Percentiles rank a stretch among this genome's conserved stretches.
Conservation (phyloP, 2,797 vertebrate genomes). For the Spinus olivaceus region DNA sequence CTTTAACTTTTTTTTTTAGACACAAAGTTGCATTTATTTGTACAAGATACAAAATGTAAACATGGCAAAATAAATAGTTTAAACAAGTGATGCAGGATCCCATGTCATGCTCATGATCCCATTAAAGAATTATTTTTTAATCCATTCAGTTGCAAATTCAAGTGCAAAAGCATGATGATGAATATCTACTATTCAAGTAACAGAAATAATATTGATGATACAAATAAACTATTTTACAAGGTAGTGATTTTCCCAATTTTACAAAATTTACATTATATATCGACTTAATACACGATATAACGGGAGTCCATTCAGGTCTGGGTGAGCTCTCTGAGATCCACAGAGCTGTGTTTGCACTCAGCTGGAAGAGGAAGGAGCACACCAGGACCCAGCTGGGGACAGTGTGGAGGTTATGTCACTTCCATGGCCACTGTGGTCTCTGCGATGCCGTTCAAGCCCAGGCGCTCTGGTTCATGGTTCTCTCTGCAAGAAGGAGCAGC, state of each 20-base stretch:
- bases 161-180: conserved; percentile 95
- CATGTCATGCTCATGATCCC: conserved; percentile 92
- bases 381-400: conserved; percentile 55
- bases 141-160: conserved; percentile 91
- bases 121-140: conserved; percentile 86
- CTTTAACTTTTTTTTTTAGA: conserved; percentile 84
- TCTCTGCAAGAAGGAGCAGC: conserved; percentile 75
- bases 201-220: conserved; percentile 96
- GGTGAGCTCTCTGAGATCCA: conserved; percentile 72
- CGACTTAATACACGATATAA: conserved; percentile 81
- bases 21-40: conserved; percentile 93
- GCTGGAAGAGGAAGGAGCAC: conserved; percentile 66
- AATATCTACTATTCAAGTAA: conserved; percentile 94
- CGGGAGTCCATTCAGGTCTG: conserved; percentile 79
- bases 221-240: conserved; percentile 97
- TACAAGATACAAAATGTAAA: conserved; percentile 98
- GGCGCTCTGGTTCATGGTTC: conserved; percentile 86
- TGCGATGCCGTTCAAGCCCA: conserved; percentile 87
- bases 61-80: conserved; percentile 98
- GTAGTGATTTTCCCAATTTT: conserved; percentile 94
- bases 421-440: conserved; percentile 94
- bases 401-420: conserved; percentile 84
- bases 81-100: conserved; percentile 91
- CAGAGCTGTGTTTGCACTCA: conserved; percentile 75
- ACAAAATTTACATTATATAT: conserved; percentile 94